A percentile compares a stretch with the other conserved stretches of the same genome.
phyloP scores from a whole-genome alignment of 2,797 vertebrate genomes.

The Halcyon chelicuti region DNA sequence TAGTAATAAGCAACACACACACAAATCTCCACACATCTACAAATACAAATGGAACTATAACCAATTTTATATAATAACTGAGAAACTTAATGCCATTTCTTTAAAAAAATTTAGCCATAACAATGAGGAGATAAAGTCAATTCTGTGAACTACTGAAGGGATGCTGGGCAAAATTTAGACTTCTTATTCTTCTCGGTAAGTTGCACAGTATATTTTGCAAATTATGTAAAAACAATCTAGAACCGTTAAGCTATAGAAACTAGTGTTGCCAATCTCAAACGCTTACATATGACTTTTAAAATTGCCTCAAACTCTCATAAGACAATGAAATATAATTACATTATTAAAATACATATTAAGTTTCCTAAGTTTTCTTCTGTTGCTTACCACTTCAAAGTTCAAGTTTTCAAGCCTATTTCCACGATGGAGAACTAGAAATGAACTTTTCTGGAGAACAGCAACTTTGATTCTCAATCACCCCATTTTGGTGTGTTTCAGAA shows the following conservation, averaged over 20 bases:
- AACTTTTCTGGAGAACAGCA: neutral
- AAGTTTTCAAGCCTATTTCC: neutral
- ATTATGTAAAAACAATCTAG: neutral
- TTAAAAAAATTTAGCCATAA: neutral
- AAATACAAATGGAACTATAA: neutral
- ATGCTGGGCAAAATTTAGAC: neutral
- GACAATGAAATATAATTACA: neutral
- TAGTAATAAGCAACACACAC: neutral
- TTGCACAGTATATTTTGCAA: neutral
- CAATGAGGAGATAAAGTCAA: neutral
- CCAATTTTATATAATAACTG: neutral
- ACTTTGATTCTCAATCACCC: neutral
- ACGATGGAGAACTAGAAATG: neutral
- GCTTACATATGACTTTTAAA: neutral
- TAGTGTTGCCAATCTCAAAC: neutral
- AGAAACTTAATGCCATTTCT: neutral
- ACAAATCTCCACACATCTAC: neutral
- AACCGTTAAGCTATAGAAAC: neutral
- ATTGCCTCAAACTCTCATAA: neutral
- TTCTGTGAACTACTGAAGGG: neutral
- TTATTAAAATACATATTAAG: neutral
- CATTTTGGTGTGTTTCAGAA: neutral
- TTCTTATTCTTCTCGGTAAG: neutral
- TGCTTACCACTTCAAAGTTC: neutral
- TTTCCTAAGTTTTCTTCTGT: neutral